Base-by-base conservation (phyloP, 2,888 invertebrate species). In the Ariolimax columbianus region DNA sequence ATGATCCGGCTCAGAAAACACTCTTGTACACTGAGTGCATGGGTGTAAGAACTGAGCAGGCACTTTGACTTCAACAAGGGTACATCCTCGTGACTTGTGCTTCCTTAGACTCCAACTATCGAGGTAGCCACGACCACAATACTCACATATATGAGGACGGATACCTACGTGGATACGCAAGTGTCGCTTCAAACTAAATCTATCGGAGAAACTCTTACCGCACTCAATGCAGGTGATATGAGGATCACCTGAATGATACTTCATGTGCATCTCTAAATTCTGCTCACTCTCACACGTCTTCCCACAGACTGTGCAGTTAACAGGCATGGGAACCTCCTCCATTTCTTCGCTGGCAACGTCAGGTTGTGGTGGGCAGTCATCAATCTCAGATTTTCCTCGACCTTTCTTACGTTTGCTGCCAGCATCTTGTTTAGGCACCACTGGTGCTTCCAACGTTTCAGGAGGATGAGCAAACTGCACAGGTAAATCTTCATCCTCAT, bases 191-290 rank as follows among this genome's bases (percentile, higher is more conserved):
- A 87, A 40, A 68, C 86, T 79, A 26, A 77, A 83, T 26, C 51
- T 36, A 75, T 87, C 87, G 0, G 73, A 38, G 30, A 87, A 87
- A 33, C 59, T 55, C 40, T 87, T 87, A 4, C 86, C 86, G 55
- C 87, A 87, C 33, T 86, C 40, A 3, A 55, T 36, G 33, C 87
- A 87, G 1, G 80, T 77, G 17, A 85, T 40, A 23, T 77, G 66
- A 0, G 85, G 68, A 38, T 81, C 47, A 19, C 77, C 68, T 23
- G 38, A 81, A 73, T 85, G 85, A 66, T 77, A 81, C 7, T 77
- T 81, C 85, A 85, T 85, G 70, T 85, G 85, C 68, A 75, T 75
- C 11, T 81, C 75, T n/a, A 85, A 51, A n/a, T 55, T 17, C 36
- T 82, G 33, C 33, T 77, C 63, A 40, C 36, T 77, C 36, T 55